These are phyloP conservation scores for Echinometra lucunter DNA, from an alignment of 53 echinoderm and acorn worm genomes.

Conservation along the genomic window DNA sequence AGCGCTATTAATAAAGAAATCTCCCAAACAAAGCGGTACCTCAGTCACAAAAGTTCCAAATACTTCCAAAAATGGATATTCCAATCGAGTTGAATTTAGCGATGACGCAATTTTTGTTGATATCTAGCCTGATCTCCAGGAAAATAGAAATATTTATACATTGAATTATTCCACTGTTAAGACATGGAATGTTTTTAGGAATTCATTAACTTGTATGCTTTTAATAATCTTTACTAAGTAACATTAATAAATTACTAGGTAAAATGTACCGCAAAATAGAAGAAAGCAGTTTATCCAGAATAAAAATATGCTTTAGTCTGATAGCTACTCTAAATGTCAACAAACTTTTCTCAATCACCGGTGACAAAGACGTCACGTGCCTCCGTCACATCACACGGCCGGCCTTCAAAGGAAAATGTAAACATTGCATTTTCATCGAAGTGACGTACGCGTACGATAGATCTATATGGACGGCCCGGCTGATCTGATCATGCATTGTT, in stretches of 20 bases:
- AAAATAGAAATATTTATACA: neutral
- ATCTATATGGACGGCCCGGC: too few relatives aligned
- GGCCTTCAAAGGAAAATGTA: neutral
- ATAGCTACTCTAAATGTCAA: neutral
- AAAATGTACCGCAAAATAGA: neutral
- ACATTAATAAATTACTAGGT: neutral
- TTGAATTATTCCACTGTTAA: neutral
- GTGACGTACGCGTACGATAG: too few relatives aligned
- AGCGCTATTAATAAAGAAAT: too few relatives aligned
- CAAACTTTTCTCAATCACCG: constrained; percentile 1
- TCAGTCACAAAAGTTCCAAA: neutral
- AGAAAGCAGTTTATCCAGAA: neutral
- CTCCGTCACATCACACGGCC: neutral
- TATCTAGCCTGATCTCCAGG: neutral
- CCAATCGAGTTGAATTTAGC: neutral
- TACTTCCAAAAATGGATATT: neutral
- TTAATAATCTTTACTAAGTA: neutral
- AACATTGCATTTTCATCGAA: neutral
- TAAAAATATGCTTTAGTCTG: neutral
- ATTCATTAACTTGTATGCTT: neutral
- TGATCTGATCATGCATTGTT: too few relatives aligned
- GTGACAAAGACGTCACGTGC: constrained; percentile 20
- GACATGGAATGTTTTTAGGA: neutral
- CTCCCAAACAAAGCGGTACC: neutral
- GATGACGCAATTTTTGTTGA: neutral